A percentile compares a stretch with the other conserved stretches of the same genome.
Conservation (phyloP, 2,113 vertebrate species). For the Aldabrachelys gigantea region DNA sequence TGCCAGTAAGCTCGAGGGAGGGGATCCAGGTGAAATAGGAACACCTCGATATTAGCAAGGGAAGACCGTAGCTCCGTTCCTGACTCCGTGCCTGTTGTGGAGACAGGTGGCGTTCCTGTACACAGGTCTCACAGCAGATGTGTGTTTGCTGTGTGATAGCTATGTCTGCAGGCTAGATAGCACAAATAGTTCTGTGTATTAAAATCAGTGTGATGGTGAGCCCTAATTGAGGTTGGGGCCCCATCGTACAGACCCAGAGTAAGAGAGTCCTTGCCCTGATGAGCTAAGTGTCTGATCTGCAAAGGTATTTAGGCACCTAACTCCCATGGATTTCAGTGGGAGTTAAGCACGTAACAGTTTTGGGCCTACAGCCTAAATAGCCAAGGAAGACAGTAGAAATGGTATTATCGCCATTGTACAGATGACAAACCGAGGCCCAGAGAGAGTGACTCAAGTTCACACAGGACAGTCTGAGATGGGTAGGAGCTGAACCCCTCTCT, state of each 20-base stretch:
- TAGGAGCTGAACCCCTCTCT: neutral
- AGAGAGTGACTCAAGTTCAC: neutral
- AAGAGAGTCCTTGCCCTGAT: neutral
- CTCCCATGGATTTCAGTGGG: neutral
- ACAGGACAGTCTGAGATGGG: neutral
- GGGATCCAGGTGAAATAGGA: neutral
- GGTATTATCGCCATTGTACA: neutral
- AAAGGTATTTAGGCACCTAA: neutral
- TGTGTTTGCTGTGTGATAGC: rapidly evolving
- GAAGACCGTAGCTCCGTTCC: neutral
- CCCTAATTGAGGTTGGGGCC: neutral
- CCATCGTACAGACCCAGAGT: neutral
- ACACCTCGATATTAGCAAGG: neutral
- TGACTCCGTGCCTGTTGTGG: rapidly evolving
- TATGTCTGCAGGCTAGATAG: neutral
- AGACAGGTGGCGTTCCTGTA: rapidly evolving
- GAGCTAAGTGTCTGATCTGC: neutral
- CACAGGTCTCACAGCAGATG: rapidly evolving
- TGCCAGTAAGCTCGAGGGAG: neutral
- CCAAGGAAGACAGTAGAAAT: neutral
- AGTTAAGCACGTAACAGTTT: neutral
- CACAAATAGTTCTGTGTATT: neutral
- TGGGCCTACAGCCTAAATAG: neutral
- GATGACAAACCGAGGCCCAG: neutral
- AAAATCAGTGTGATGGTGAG: neutral